phyloP scores from a whole-genome alignment of 2,888 invertebrate species.

The Ametastegia equiseti region DNA sequence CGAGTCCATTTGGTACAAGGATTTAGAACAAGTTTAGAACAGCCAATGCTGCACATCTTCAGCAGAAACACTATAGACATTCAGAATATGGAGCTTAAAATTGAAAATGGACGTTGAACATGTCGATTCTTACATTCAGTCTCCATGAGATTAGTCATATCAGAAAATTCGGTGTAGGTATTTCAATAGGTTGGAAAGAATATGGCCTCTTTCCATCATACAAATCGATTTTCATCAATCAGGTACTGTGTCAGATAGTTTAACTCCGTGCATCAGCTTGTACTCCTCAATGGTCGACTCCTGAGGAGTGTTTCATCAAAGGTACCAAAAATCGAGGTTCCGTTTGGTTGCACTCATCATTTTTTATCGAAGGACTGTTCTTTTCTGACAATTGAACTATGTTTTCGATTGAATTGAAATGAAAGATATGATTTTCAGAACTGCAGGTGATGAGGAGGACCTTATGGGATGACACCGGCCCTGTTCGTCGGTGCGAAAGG shows the following conservation, averaged over 20 bases:
- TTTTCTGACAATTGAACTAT: neutral
- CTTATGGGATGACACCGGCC: conserved; percentile 21
- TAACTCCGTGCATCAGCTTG: neutral
- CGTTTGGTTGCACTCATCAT: neutral
- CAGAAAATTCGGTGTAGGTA: neutral
- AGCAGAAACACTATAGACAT: neutral
- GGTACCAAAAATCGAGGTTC: neutral
- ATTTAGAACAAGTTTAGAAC: too few relatives aligned
- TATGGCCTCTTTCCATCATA: neutral
- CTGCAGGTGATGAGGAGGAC: neutral
- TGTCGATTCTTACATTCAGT: too few relatives aligned
- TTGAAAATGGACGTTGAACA: neutral
- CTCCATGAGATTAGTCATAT: neutral
- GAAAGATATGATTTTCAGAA: neutral
- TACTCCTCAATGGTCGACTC: neutral
- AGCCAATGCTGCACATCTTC: too few relatives aligned
- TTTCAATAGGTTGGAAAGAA: neutral
- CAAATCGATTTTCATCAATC: neutral
- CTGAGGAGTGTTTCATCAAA: too few relatives aligned
- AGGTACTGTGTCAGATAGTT: too few relatives aligned
- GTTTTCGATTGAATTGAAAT: neutral
- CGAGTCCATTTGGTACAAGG: neutral
- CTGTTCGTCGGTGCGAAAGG: conserved; percentile 47
- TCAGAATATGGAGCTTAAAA: neutral
- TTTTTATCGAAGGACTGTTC: neutral